These are phyloP conservation scores for Okamejei kenojei DNA, from an alignment of 2,797 vertebrate species.

Conservation along the genomic window DNA sequence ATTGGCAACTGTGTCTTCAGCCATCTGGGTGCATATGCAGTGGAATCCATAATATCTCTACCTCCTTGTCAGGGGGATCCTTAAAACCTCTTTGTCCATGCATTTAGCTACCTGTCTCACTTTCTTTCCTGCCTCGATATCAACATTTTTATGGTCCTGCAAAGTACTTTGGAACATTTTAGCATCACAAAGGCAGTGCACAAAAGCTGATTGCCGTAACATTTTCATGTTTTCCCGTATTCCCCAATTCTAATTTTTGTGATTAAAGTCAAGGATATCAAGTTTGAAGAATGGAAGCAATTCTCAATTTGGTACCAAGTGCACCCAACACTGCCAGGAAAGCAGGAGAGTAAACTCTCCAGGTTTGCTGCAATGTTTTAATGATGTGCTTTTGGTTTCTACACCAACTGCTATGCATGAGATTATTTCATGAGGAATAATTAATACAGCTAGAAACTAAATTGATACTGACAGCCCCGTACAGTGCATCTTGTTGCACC, in stretches of 20 bases:
- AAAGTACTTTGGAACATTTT: neutral
- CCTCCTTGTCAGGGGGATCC: too few relatives aligned
- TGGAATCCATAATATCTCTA: too few relatives aligned
- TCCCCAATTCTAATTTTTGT: neutral
- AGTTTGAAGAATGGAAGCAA: neutral
- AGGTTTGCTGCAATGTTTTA: neutral
- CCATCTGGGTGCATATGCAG: too few relatives aligned
- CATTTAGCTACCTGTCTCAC: neutral
- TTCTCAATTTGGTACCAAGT: neutral
- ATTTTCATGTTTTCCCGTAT: too few relatives aligned
- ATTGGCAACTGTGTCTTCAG: neutral
- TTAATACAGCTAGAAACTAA: neutral
- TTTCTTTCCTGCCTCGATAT: neutral
- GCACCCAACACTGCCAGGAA: neutral
- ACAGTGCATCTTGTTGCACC: neutral
- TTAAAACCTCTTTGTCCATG: neutral
- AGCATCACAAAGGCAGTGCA: neutral
- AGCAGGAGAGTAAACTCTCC: neutral
- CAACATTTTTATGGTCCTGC: neutral
- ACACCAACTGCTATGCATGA: neutral
- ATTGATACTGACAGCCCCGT: neutral
- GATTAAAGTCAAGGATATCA: neutral
- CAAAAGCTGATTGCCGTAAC: neutral
- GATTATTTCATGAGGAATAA: neutral
- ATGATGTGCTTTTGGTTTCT: neutral